phyloP scores from a whole-genome alignment of 2,113 vertebrate species.

The Ahaetulla prasina region DNA sequence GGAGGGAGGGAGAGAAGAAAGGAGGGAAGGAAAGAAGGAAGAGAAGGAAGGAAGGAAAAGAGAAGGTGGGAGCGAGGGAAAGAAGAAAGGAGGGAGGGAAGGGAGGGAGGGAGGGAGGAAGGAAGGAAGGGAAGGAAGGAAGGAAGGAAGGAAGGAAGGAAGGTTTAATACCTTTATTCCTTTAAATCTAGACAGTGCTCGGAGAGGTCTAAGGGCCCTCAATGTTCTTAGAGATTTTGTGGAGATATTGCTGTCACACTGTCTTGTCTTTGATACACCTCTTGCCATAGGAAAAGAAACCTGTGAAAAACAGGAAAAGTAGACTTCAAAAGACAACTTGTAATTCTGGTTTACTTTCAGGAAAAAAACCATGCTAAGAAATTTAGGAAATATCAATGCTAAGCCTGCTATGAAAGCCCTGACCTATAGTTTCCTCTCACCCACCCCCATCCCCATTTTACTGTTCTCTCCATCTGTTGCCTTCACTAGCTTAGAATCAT shows the following conservation, averaged over 20 bases:
- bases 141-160: background rate
- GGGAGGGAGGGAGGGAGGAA: accelerated
- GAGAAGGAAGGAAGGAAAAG: no score
- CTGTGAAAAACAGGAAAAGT: slow-evolving; percentile 29
- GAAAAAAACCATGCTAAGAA: background rate
- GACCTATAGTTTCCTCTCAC: background rate
- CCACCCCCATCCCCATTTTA: no score
- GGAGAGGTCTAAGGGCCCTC: slow-evolving; percentile 86
- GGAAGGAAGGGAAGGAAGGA: accelerated
- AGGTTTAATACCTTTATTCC: slow-evolving; percentile 71
- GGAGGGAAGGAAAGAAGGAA: no score
- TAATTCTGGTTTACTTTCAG: background rate
- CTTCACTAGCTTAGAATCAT: background rate
- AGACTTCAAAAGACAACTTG: background rate
- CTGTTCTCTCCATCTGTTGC: background rate
- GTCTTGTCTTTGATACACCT: accelerated
- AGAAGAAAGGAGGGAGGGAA: background rate
- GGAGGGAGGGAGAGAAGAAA: no score
- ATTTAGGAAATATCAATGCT: background rate
- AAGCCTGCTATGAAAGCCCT: background rate
- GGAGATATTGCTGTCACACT: slow-evolving; percentile 32
- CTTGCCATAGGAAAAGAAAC: slow-evolving; percentile 42
- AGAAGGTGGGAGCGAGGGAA: no score
- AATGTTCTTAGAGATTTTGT: slow-evolving; percentile 89
- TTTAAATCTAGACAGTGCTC: slow-evolving; percentile 84